A percentile compares a stretch with the other conserved stretches of the same genome.
Conservation (phyloP, 2,888 invertebrate species). For the Ophion ventricosus region DNA sequence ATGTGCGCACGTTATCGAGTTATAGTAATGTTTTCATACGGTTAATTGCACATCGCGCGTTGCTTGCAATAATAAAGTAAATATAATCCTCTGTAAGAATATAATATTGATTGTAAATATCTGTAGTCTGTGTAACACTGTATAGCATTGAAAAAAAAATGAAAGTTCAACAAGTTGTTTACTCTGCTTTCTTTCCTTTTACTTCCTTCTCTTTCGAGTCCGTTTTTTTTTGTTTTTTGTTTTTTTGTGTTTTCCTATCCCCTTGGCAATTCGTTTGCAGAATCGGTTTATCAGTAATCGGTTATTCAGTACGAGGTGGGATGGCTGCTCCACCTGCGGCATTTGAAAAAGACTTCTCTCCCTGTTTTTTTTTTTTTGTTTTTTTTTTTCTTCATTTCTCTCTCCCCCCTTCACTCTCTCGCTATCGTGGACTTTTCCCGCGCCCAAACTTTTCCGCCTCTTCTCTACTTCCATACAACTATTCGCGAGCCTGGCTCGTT, state of each 20-base stretch:
- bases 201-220: slow-evolving; percentile 55
- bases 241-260: slow-evolving; percentile 64
- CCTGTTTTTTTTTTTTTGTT: slow-evolving; percentile 49
- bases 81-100: slow-evolving; percentile 84
- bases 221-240: slow-evolving; percentile 63
- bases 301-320: slow-evolving; percentile 82
- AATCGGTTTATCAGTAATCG: slow-evolving; percentile 68
- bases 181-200: slow-evolving; percentile 66
- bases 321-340: slow-evolving; percentile 83
- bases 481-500: not conserved
- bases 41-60: slow-evolving; percentile 80
- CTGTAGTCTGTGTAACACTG: slow-evolving; percentile 84
- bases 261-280: slow-evolving; percentile 74
- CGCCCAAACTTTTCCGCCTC: slow-evolving; percentile 17
- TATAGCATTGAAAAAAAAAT: slow-evolving; percentile 82
- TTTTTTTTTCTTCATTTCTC: slow-evolving; percentile 32
- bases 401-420: slow-evolving; percentile 26
- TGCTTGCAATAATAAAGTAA: slow-evolving; percentile 82
- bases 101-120: slow-evolving; percentile 84
- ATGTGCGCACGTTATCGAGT: slow-evolving; percentile 59
- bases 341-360: slow-evolving; percentile 71
- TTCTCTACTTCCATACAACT: slow-evolving; percentile 12
- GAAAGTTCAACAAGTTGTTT: slow-evolving; percentile 82
- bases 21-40: slow-evolving; percentile 65
- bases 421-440: slow-evolving; percentile 1